Base-by-base conservation (phyloP, 2,888 invertebrate genomes). In the Drosophila flavopinicola region DNA sequence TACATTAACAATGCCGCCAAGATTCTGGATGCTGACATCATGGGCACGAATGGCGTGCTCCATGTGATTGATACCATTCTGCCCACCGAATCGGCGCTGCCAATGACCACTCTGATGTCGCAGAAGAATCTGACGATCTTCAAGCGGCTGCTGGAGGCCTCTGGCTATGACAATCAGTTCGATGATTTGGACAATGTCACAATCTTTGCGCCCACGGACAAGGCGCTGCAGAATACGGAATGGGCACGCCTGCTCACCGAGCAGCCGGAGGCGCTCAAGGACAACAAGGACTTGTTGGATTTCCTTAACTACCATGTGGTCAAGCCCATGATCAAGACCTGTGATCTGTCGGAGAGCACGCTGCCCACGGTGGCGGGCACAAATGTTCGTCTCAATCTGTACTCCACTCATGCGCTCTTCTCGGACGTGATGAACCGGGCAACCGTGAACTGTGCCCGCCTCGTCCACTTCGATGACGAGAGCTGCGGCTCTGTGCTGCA, bases 21-120 rank as follows among this genome's bases (percentile, higher is more conserved):
- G 85, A 92, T 94, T 23, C 88, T 92, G 6, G 92, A 92, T 54
- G 89, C 91, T 3, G 95, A 95, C 86, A 91, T 93, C 25, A 93
- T 95, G 90, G 94, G 93, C 9, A 94, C 93, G 1, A 95, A 95
- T 89, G 95, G 95, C n/a, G 94, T 95, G 1, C 87, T 95, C 24
- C 94, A 95, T 88, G 91, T 94, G 24, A 92, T 95, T 66, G 94
- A 95, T 78, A 92, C 92, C 2, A 92, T 95, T 23, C 87, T 95
- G 38, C 92, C 94, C 49, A 94, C 95, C 0, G 93, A 94, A 66
- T 92, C 93, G 17, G 91, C 90, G 0, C 64, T 91, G 42, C 91
- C 91, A 2, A 78, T 91, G 39, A 88, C 89, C 23, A 86, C 89
- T 13, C 91, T 94, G 3, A 91, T 95, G 70, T 91, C 93, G 53